Evolutionary conservation across 2,888 invertebrate genomes (phyloP), one percentile per base, ranked within the genome.

Genomic region (Oegoconia quadripuncta): DNA sequence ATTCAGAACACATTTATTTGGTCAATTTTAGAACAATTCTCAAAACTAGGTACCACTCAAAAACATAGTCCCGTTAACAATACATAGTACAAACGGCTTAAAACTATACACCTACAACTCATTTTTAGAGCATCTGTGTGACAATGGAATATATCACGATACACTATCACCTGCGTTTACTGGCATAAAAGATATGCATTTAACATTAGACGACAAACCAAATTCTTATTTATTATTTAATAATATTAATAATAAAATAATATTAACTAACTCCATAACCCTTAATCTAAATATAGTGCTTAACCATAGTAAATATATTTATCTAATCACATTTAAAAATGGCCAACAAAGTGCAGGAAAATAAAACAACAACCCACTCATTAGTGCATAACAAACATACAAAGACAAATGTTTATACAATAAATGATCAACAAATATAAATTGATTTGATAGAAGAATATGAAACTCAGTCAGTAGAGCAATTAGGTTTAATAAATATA

Each of bases 1-100:
- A 75, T 76, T 83, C 60, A 78, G 86, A 87, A 87, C 87, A 87
- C 87, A 82, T 87, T 84, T 87, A 86, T 84, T 87, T 86, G 86
- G 87, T 87, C 87, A 84, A 75, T 76, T 71, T 77, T 67, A 76
- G 70, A 80, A 78, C 72, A 77, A 64, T 66, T 72, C 64, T 76
- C 69, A 72, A 76, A 82, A 79, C 73, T 74, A 78, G 73, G 65
- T 68, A 76, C 74, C 80, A 83, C 82, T 76, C 81, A 52, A 81
- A 81, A 81, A 68, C 67, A 71, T 62, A 63, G 50, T 62, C 61
- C 68, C 64, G 56, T 57, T 64, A 67, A 71, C 62, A 65, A 61
- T 59, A 53, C 48, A 56, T 52, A 52, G 43, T 43, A 50, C 57
- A n/a, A n/a, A n/a, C n/a, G n/a, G n/a, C n/a, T n/a, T n/a, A n/a